Evolutionary conservation across 2,113 vertebrate genomes (phyloP).

Genomic region (Pluvialis apricaria): DNA sequence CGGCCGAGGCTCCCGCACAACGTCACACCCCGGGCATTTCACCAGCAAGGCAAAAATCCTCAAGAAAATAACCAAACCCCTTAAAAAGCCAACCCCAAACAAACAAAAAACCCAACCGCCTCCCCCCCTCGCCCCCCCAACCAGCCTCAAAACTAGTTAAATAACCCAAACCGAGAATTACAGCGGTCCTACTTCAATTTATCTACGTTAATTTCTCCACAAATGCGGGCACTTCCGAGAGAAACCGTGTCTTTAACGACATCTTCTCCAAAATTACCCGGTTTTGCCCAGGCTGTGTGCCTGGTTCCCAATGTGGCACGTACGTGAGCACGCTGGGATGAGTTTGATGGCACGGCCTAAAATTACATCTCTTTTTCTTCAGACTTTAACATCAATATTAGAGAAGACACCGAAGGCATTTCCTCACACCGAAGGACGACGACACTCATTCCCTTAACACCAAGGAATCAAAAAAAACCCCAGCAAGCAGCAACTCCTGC

Average conservation of each 20-base stretch:
- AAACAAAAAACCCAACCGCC: rapidly evolving
- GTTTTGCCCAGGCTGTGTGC: not conserved
- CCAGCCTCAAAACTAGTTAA: not conserved
- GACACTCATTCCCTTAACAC: rapidly evolving
- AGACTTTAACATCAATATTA: not conserved
- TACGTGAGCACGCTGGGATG: not conserved
- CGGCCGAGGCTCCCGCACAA: not conserved
- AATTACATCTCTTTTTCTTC: not conserved
- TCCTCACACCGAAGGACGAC: rapidly evolving
- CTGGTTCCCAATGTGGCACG: rapidly evolving
- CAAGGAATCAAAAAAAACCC: not conserved
- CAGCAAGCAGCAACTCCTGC: not conserved
- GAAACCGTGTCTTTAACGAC: rapidly evolving
- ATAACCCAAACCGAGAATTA: not conserved
- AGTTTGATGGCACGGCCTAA: not conserved
- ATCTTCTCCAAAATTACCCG: not conserved
- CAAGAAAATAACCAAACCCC: not conserved
- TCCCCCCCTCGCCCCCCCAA: rapidly evolving
- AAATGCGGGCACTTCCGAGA: not conserved
- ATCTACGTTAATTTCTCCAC: rapidly evolving
- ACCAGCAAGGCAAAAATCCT: not conserved
- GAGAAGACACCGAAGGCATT: not conserved
- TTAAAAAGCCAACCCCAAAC: too few species aligned
- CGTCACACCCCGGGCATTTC: too few species aligned
- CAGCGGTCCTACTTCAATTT: rapidly evolving